Base-by-base conservation (phyloP, 2,113 vertebrate species). In the Oceanodroma tethys region DNA sequence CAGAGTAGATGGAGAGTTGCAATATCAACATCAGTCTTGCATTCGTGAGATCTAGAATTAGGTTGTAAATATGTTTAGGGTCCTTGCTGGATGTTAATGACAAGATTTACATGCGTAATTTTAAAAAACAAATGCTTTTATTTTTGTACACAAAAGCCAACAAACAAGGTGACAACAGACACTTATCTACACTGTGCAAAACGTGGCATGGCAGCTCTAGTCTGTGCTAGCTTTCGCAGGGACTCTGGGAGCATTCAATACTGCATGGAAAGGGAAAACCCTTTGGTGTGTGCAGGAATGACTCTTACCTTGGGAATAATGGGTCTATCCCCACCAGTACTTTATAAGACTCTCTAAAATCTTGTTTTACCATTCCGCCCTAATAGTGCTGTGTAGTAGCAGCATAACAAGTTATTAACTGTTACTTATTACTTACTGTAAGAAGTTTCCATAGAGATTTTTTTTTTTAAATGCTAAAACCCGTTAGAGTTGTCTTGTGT, bases 131-230 rank as follows among this genome's bases (percentile, higher is more conserved):
- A 76, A 26, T 14, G 11, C 4, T 87, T 78, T 79, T 48, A 20
- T 52, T 94, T 93, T 85, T 93, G 13, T 62, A 38, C 17, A 65
- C 22, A 53, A 43, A 82, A 68, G 6, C 8, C 17, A 36, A 36
- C 19, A 63, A 89, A 63, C 8, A 59, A 78, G 16, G 23, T 36
- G 17, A 81, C 47, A 84, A 55, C 3, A 30, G 82, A 16, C 22
- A 43, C 36, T 87, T 72, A 76, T 32, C n/a, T 66, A 42, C 12
- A 21, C 10, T 20, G 19, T 45, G 36, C 15, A 79, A 90, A 55
- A 88, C 0, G 0, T 55, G 25, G 7, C 20, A 17, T 20, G 66
- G 34, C 30, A 78, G 3, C 34, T 86, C 30, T 40, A 27, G 16
- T 27, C 58, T 21, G 6, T 27, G 5, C 7, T 52, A 21, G 15